phyloP scores from a whole-genome alignment of 1,140 invertebrate genomes.

The Orchestia grillus region DNA sequence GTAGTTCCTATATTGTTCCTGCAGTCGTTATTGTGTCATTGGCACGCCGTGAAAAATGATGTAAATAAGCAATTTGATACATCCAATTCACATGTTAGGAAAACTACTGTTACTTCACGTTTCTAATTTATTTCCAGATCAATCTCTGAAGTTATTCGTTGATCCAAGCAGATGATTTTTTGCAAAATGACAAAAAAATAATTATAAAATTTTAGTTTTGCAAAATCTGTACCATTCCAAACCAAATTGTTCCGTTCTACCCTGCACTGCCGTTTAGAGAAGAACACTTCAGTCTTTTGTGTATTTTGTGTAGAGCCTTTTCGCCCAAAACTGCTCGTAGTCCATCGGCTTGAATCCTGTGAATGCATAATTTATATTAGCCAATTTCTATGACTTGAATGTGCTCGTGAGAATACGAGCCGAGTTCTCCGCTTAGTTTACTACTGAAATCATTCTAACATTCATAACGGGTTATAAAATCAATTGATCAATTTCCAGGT shows the following conservation, averaged over 20 bases:
- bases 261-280: not conserved
- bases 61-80: not conserved
- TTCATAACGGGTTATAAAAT: no score
- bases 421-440: no score
- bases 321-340: not conserved
- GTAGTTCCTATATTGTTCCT: no score
- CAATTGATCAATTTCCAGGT: no score
- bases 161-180: not conserved
- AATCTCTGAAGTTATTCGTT: not conserved
- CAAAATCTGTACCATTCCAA: not conserved
- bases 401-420: no score
- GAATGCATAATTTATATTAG: not conserved
- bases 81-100: not conserved
- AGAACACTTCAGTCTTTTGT: not conserved
- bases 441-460: no score
- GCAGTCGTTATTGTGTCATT: no score
- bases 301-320: constrained; percentile 18
- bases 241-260: not conserved
- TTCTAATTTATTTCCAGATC: not conserved
- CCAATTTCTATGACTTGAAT: no score
- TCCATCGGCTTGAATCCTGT: constrained; percentile 34
- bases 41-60: no score
- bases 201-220: not conserved
- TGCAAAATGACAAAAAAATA: not conserved
- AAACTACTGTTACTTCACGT: not conserved